Evolutionary conservation across 2,113 vertebrate species (phyloP).

Genomic region (Grammomys surdaster): DNA sequence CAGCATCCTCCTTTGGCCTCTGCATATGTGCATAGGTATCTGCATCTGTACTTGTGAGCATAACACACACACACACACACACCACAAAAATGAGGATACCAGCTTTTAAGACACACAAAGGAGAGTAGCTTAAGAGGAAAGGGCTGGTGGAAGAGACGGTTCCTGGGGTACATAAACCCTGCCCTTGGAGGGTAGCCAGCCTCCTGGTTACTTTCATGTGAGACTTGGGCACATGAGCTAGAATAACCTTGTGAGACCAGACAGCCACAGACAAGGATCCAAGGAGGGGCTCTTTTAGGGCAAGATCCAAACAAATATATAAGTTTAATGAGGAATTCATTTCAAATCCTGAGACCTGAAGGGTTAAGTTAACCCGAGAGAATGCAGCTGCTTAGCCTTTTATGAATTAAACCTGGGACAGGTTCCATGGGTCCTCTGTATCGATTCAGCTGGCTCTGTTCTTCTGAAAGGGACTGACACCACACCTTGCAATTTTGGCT

Average conservation of each 20-base stretch:
- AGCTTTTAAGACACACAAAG: neutral
- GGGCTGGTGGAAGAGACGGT: no score
- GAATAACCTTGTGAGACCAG: neutral
- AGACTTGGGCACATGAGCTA: neutral
- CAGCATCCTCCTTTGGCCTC: neutral
- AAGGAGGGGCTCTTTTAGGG: neutral
- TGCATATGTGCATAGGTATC: neutral
- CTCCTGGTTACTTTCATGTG: neutral
- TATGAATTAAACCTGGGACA: neutral
- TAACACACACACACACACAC: neutral
- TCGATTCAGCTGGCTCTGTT: neutral
- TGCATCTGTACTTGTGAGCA: neutral
- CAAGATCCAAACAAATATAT: neutral
- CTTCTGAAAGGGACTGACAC: neutral
- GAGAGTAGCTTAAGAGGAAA: neutral
- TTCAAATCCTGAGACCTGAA: neutral
- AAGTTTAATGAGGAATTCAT: neutral
- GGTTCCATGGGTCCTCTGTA: neutral
- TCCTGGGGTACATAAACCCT: neutral
- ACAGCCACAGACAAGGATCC: neutral
- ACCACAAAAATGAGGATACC: neutral
- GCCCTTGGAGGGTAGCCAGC: neutral
- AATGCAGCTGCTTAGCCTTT: neutral
- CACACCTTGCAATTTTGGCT: no score
- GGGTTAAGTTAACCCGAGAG: neutral